phyloP scores from a whole-genome alignment of 2,888 invertebrate species.

The Lasioglossum zephyrum region DNA sequence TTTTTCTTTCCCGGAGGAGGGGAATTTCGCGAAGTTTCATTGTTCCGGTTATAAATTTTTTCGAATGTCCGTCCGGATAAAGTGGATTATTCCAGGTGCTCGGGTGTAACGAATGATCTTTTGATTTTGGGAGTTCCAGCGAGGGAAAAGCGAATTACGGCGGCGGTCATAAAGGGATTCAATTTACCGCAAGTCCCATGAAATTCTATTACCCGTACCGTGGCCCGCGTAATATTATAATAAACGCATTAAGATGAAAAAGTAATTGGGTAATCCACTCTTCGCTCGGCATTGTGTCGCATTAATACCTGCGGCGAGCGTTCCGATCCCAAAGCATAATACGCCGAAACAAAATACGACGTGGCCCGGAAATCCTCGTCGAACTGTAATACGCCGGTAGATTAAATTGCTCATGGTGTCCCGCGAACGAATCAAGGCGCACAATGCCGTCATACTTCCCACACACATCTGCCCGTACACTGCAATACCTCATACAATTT shows the following conservation, averaged over 20 bases:
- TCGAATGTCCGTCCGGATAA: not conserved
- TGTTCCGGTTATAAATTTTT: not conserved
- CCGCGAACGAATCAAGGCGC: not conserved
- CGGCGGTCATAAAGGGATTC: slow-evolving; percentile 25
- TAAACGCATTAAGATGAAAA: slow-evolving; percentile 18
- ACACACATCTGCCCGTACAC: not conserved
- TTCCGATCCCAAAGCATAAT: not conserved
- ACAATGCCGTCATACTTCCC: not conserved
- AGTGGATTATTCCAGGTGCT: slow-evolving; percentile 8
- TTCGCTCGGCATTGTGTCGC: not conserved
- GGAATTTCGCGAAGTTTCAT: not conserved
- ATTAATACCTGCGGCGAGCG: not conserved
- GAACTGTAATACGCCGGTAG: not conserved
- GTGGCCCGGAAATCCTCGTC: not conserved
- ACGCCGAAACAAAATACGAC: slow-evolving; percentile 3
- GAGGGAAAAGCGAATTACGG: slow-evolving; percentile 20
- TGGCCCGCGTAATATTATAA: slow-evolving; percentile 12
- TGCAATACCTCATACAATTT: not conserved
- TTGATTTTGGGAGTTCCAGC: slow-evolving; percentile 14
- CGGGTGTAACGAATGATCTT: slow-evolving; percentile 9
- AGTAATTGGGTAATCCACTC: slow-evolving; percentile 8
- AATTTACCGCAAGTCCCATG: slow-evolving; percentile 20
- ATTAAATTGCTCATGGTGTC: not conserved
- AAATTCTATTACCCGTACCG: slow-evolving; percentile 20
- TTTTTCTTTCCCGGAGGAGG: not conserved